Base-by-base conservation (phyloP, 2,888 invertebrate species). In the Arge pagana region DNA sequence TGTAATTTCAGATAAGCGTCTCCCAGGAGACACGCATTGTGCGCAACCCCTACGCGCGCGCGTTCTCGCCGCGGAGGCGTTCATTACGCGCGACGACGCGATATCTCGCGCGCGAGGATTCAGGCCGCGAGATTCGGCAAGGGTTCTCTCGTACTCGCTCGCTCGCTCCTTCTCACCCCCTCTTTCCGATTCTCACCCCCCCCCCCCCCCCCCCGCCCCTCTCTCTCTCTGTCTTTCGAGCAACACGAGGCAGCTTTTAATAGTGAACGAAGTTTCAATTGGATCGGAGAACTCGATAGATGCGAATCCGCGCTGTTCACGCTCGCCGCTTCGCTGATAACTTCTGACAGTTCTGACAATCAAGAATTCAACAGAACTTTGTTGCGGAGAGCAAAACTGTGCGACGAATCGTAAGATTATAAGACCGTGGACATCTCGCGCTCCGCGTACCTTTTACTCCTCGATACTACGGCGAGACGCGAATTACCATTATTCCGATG, bases 1-100 rank as follows among this genome's bases (percentile, higher is more conserved):
- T 73, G 74, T 74, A 74, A 75, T 75, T 75, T 75, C 68, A 74
- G 74, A 75, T 74, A 75, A 75, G 74, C 72, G 68, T 73, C 67
- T 74, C 74, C 68, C 74, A 65, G 70, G 74, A 71, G 74, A 72
- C 69, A 66, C 67, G 71, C 69, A 72, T 73, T 72, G 72, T 73
- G 58, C 59, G 54, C 59, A 58, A 64, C 55, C 62, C 62, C 52
- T 48, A 45, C 42, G 42, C 42, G 33, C 31, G 45, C 45, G 41
- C 53, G 48, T 36, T 39, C 48, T 50, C 50, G 33, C 28, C 43
- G 26, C 26, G 39, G 50, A 55, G 53, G 36, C 51, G 53, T 37
- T 52, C 48, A 54, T 53, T 55, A 49, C 54, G 53, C 52, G 52
- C 50, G 57, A 50, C 23, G 45, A 55, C 19, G 52, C 37, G 56